These are phyloP conservation scores for Cynoglossus semilaevis DNA, from an alignment of 2,113 vertebrate genomes.

Conservation along the genomic window DNA sequence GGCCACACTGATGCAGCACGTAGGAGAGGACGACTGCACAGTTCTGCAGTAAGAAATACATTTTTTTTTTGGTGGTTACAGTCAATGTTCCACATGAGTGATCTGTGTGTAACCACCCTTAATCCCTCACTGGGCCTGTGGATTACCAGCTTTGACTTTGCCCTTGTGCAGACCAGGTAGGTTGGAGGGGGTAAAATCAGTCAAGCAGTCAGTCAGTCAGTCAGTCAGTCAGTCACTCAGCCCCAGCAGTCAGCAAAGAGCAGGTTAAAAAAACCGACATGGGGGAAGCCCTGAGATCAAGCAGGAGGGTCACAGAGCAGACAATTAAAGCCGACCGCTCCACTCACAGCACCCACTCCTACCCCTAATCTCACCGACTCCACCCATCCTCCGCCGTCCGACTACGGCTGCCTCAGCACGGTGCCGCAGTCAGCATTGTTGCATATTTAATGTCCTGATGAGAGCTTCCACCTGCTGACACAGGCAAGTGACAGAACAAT, in stretches of 20 bases:
- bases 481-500: slow-evolving; percentile 98
- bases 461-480: slow-evolving; percentile 98
- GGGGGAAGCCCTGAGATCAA: slow-evolving; percentile 19
- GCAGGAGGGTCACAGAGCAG: background rate
- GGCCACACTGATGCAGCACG: too few relatives aligned
- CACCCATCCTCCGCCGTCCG: slow-evolving; percentile 58
- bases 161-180: slow-evolving; percentile 41
- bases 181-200: slow-evolving; percentile 19
- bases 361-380: background rate
- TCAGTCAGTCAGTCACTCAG: slow-evolving; percentile 9
- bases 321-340: slow-evolving; percentile 10
- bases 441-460: slow-evolving; percentile 99
- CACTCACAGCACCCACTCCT: slow-evolving; percentile 47
- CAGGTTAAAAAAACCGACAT: too few relatives aligned
- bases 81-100: slow-evolving; percentile 47
- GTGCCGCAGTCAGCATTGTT: slow-evolving; percentile 97
- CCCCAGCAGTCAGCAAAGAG: too few relatives aligned
- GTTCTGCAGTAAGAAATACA: too few relatives aligned
- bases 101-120: slow-evolving; percentile 47
- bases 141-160: slow-evolving; percentile 51
- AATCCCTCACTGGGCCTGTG: slow-evolving; percentile 47
- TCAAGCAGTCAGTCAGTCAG: slow-evolving; percentile 19
- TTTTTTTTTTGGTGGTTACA: slow-evolving; percentile 17
- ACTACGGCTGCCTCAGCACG: slow-evolving; percentile 84
- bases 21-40: too few relatives aligned